These are phyloP conservation scores for Enhydra lutris DNA, from an alignment of 2,113 vertebrate species.

Conservation along the genomic window DNA sequence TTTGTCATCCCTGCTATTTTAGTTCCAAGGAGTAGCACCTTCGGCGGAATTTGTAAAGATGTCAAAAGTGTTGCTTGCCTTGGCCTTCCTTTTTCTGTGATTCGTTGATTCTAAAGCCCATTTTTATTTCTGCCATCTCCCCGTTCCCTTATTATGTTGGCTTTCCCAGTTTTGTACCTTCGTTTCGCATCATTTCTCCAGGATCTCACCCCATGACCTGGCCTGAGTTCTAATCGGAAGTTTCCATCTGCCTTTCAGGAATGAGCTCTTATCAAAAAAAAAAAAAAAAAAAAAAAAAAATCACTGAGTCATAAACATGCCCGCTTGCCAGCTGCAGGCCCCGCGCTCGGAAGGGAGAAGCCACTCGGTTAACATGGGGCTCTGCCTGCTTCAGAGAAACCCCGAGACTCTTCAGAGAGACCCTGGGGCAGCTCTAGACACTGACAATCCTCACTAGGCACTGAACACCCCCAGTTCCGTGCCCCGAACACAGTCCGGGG, in stretches of 20 bases:
- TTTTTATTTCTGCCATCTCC: not conserved
- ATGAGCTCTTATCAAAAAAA: constrained; percentile 37
- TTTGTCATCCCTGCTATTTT: not conserved
- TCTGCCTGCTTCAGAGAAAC: not conserved
- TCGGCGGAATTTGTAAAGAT: not conserved
- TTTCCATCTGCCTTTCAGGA: constrained; percentile 52
- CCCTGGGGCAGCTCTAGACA: not conserved
- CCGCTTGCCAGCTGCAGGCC: not conserved
- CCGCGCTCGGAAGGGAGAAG: not conserved
- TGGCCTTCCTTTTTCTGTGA: not conserved
- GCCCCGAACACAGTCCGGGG: not conserved
- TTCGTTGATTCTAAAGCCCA: not conserved
- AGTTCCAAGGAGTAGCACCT: not conserved
- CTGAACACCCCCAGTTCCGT: not conserved
- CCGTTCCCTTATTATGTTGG: not conserved
- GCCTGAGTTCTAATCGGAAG: not conserved
- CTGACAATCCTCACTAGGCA: too few species aligned
- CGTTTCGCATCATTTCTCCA: not conserved
- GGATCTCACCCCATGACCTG: not conserved
- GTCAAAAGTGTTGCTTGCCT: not conserved
- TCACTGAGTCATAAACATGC: not conserved
- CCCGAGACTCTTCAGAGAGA: not conserved
- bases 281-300: constrained; percentile 40
- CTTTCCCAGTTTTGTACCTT: not conserved
- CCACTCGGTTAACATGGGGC: not conserved